Evolutionary conservation across 2,888 invertebrate species (phyloP).

Genomic region (Volucella zonaria): DNA sequence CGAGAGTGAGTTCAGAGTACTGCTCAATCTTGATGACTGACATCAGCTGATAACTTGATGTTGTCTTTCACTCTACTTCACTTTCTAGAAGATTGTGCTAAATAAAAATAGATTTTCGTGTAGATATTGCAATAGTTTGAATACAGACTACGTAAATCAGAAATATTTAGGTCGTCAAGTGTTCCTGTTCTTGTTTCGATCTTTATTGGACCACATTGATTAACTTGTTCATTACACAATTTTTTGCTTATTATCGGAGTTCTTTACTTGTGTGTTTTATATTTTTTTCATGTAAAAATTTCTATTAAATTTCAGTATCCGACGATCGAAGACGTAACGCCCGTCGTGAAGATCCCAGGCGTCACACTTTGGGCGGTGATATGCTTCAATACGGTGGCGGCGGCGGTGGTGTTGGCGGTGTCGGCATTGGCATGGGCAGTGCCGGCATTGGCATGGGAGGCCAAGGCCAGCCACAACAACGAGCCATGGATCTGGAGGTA

Average conservation of each 20-base stretch:
- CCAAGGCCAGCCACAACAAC: constrained; percentile 84
- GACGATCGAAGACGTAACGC: constrained; percentile 82
- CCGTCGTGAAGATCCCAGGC: constrained; percentile 90
- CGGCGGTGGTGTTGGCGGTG: constrained; percentile 73
- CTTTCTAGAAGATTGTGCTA: no score
- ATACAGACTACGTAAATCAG: no score
- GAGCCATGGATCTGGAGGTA: constrained; percentile 91
- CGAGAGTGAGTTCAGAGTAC: no score
- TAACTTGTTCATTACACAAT: no score
- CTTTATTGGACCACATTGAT: no score
- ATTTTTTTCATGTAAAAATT: constrained; percentile 32
- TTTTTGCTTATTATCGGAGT: not conserved
- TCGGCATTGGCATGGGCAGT: constrained; percentile 77
- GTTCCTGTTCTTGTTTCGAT: no score
- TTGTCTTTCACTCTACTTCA: no score
- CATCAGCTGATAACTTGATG: no score
- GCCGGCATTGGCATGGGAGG: constrained; percentile 82
- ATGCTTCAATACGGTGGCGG: constrained; percentile 85
- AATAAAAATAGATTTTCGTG: no score
- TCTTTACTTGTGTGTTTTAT: constrained; percentile 35
- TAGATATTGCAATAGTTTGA: no score
- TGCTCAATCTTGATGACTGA: no score
- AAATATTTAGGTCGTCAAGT: no score
- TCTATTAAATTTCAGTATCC: constrained; percentile 75
- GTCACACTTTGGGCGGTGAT: constrained; percentile 92